Conservation (phyloP, 2,797 vertebrate species). For the Hyperoplus immaculatus region DNA sequence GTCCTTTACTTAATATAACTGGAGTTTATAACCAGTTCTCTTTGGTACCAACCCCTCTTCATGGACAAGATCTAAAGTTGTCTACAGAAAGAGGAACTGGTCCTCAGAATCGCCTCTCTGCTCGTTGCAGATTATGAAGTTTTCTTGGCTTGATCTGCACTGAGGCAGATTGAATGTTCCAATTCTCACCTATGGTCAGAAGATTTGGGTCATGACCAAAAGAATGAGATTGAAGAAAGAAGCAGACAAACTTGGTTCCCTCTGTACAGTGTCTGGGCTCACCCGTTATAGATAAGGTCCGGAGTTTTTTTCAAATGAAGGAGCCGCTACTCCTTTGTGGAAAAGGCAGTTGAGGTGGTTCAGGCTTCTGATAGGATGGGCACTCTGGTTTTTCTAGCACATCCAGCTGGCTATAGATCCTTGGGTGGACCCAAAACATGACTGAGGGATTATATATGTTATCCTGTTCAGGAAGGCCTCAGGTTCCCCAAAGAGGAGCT, state of each 20-base stretch:
- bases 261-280: neutral
- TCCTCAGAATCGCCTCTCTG: neutral
- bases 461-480: neutral
- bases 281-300: neutral
- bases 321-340: neutral
- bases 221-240: neutral
- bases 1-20: neutral
- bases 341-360: neutral
- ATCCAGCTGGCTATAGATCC: neutral
- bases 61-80: conserved; percentile 1
- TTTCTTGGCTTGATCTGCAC: neutral
- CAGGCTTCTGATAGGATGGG: neutral
- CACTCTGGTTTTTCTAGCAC: conserved; percentile 6
- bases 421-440: neutral
- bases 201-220: neutral
- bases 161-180: neutral
- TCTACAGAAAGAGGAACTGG: neutral
- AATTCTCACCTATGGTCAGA: neutral
- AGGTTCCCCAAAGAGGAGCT: neutral
- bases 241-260: neutral
- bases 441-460: neutral
- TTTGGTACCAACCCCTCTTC: neutral
- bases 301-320: neutral
- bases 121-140: conserved; percentile 6
- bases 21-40: neutral